Conservation (phyloP, 2,797 vertebrate species). For the Borostomias antarcticus region DNA sequence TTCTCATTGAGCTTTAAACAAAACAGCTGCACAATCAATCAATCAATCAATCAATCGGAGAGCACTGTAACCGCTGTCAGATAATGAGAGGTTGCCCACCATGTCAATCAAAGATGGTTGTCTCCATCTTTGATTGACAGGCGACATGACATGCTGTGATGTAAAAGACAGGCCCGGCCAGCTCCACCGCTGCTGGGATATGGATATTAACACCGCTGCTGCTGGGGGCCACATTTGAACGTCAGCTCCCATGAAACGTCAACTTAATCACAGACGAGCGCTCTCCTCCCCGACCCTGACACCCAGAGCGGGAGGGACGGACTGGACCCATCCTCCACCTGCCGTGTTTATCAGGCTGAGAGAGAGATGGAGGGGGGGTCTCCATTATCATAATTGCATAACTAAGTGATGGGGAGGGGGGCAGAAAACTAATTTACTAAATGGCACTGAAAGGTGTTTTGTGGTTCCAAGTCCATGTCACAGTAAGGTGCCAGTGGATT, state of each 20-base stretch:
- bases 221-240: neutral
- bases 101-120: too few relatives aligned
- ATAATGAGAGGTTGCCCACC: neutral
- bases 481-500: neutral
- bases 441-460: neutral
- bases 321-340: neutral
- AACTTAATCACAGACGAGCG: neutral
- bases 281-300: neutral
- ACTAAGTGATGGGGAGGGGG: neutral
- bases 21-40: neutral
- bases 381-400: neutral
- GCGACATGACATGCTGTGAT: conserved; percentile 16
- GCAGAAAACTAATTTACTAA: neutral
- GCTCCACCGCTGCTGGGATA: neutral
- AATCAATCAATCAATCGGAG: conserved; percentile 17
- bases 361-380: neutral
- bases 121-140: conserved; percentile 16
- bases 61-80: conserved; percentile 13
- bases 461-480: neutral
- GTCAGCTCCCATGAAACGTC: neutral
- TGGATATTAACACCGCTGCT: neutral
- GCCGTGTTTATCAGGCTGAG: neutral
- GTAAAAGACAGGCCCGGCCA: neutral
- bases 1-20: neutral
- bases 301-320: neutral